Evolutionary conservation across 2,888 invertebrate genomes (phyloP).

Genomic region (Hypercompe scribonia): DNA sequence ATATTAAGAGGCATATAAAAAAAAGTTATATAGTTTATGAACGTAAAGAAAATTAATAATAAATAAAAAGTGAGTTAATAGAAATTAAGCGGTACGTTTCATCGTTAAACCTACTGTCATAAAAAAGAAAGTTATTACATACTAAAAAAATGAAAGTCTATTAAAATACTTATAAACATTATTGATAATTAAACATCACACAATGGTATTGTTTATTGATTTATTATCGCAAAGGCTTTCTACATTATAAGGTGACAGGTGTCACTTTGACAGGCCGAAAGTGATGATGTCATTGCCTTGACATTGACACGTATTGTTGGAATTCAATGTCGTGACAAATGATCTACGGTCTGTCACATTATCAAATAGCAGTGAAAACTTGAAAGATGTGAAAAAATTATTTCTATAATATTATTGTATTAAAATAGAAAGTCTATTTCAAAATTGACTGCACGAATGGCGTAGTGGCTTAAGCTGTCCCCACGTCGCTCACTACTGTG

Average conservation of each 20-base stretch:
- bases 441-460: no score
- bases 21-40: not conserved
- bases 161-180: not conserved
- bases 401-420: not conserved
- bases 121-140: not conserved
- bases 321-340: not conserved
- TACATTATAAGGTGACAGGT: not conserved
- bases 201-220: slow-evolving; percentile 2
- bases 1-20: not conserved
- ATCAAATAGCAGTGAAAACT: slow-evolving; percentile 11
- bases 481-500: no score
- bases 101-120: not conserved
- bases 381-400: not conserved
- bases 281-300: slow-evolving; percentile 14
- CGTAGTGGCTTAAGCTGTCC: no score
- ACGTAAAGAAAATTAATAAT: not conserved
- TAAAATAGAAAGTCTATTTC: not conserved
- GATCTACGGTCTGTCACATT: not conserved
- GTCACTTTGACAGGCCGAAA: slow-evolving; percentile 12
- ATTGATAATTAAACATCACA: not conserved
- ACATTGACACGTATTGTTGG: slow-evolving; percentile 14
- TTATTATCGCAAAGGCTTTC: slow-evolving; percentile 6
- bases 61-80: not conserved
- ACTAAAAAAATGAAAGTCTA: not conserved
- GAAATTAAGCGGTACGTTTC: not conserved